Base-by-base conservation (phyloP, 2,888 invertebrate genomes). In the Argyresthia goedartella region DNA sequence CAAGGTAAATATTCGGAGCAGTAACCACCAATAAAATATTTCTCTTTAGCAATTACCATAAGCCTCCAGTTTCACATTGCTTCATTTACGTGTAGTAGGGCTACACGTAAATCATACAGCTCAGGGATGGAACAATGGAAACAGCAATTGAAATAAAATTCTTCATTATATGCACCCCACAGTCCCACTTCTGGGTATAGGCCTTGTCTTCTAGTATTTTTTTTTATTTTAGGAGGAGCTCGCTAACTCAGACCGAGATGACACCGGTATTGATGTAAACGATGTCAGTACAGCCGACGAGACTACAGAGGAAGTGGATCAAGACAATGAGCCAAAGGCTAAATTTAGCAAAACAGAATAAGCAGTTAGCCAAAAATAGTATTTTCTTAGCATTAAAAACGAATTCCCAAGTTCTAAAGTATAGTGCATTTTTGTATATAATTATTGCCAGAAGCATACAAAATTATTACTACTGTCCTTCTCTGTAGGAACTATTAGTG, bases 171-270 rank as follows among this genome's bases (percentile, higher is more conserved):
- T 25, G 25, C 25, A 25, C 3, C 25, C 25, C 25, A 25, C 25
- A n/a, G n/a, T n/a, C 25, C 25, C 25, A 25, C 25, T 25, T 2
- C 25, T 25, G 25, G 25, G 6, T 25, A 6, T 25, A 25, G 6
- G 25, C n/a, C n/a, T n/a, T 25, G 25, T 25, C 6, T 25, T 25
- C 25, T 4, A 25, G 6, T 4, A 2, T 4, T 4, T 25, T 55
- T 58, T 53, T 50, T 65, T 59, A 34, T 65, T 69, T 36, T 61
- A 88, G 70, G 77, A 91, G 88, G 93, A 93, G 67, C 88, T 93
- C 72, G 80, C 91, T 6, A 89, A 77, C 55, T 63, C 86, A 56
- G 90, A 88, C 61, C 88, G 90, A 55, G 86, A 89, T 64, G 86
- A 81, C 60, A 87, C 88, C 52, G 87, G 86, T 14, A 87, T 87